These are phyloP conservation scores for Clarias fuscus DNA, from an alignment of 2,797 vertebrate species.

Conservation along the genomic window DNA sequence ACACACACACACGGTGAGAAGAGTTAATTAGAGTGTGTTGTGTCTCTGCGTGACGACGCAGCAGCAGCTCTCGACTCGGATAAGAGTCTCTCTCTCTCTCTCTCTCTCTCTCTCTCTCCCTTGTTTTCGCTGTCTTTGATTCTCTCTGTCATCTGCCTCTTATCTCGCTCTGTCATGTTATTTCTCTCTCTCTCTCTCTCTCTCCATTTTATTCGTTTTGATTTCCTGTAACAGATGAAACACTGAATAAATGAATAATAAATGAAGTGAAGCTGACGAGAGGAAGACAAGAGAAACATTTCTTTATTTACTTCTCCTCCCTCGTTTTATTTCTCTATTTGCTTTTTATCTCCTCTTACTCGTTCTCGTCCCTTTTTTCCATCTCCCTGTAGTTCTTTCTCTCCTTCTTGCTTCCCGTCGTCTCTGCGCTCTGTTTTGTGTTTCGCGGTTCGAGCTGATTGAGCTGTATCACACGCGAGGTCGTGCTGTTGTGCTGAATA, in stretches of 20 bases:
- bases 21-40: background rate
- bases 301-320: background rate
- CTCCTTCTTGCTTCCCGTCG: too few species aligned
- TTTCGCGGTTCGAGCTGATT: too few species aligned
- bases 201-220: background rate
- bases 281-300: background rate
- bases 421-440: too few species aligned
- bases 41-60: background rate
- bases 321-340: background rate
- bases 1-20: background rate
- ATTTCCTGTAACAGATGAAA: conserved; percentile 4
- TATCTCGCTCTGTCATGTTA: too few species aligned
- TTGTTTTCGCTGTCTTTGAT: background rate
- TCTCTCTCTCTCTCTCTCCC: background rate
- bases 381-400: too few species aligned
- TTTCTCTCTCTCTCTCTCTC: too few species aligned
- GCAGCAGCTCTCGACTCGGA: background rate
- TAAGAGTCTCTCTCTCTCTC: background rate
- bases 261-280: background rate
- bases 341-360: background rate
- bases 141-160: background rate
- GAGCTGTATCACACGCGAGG: too few species aligned
- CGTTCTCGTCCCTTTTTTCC: background rate
- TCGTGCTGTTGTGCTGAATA: too few species aligned
- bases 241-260: conserved; percentile 21